Conservation (phyloP, 2,113 vertebrate species). For the Phrynocephalus versicolor region DNA sequence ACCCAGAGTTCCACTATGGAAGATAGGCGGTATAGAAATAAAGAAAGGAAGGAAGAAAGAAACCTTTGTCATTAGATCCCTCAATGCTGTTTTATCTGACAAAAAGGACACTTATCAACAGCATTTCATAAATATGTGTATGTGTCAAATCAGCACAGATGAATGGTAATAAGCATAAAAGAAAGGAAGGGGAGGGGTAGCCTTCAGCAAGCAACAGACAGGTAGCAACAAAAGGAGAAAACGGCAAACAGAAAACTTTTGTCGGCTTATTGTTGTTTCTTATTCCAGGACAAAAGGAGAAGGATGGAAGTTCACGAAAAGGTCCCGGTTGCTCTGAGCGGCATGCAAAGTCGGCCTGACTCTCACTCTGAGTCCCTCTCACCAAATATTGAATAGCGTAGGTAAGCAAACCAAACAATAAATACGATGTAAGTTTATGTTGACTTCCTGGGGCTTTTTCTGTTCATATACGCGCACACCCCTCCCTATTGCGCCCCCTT, state of each 20-base stretch:
- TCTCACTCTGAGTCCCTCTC: conserved; percentile 1
- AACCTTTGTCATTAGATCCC: conserved; percentile 36
- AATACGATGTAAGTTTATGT: conserved; percentile 73
- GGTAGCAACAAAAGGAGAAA: conserved; percentile 43
- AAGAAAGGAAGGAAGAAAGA: too few species aligned
- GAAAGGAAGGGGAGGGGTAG: background rate
- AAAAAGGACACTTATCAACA: conserved; percentile 23
- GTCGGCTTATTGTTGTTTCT: background rate
- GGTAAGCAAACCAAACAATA: conserved; percentile 76
- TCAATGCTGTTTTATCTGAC: conserved; percentile 46
- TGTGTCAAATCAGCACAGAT: conserved; percentile 12
- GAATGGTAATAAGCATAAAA: conserved; percentile 26
- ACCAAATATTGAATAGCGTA: conserved; percentile 72
- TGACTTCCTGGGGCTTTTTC: conserved; percentile 56
- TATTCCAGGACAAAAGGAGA: conserved; percentile 53
- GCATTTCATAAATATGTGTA: background rate
- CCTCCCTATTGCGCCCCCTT: conserved; percentile 50
- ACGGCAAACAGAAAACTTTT: conserved; percentile 65
- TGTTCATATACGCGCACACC: too few species aligned
- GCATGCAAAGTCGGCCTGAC: conserved; percentile 56
- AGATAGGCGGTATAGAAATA: too few species aligned
- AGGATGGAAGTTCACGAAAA: conserved; percentile 68
- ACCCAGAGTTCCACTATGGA: too few species aligned
- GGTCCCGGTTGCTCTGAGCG: conserved; percentile 60
- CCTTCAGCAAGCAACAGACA: conserved; percentile 39